Evolutionary conservation across 2,797 vertebrate genomes (phyloP), one percentile per base, ranked within the genome.

Genomic region (Myoxocephalus aenaeus): DNA sequence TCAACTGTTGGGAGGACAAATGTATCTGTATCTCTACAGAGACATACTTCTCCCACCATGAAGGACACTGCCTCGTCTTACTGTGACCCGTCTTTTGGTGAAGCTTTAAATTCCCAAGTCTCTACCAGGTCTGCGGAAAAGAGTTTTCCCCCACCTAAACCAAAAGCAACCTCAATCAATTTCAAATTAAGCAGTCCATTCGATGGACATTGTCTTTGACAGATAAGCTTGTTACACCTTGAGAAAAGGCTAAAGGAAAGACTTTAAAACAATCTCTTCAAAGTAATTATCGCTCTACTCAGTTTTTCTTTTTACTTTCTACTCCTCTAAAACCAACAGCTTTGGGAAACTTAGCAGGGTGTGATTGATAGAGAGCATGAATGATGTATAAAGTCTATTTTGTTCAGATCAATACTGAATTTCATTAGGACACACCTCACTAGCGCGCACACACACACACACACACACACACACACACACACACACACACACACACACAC

Each of bases 351-450:
- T 91, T 93, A 82, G 90, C 91, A 85, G 87, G 85, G 91, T 88
- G 89, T 94, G 95, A 93, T 94, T 94, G 96, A 96, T 92, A 94
- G 94, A 93, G 91, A 94, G 85, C 93, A 95, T 95, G 95, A 95
- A 96, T 96, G 95, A 96, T 96, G 95, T 95, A 96, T 96, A 94
- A 96, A 94, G 94, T 94, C 94, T 95, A 93, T 95, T 95, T 95
- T 95, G 89, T 90, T 81, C 83, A 69, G 90, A 94, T 96, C 96
- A 77, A 95, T 96, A 95, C 84, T 92, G 94, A 92, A 96, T 94
- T 94, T 95, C 91, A 94, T 95, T 96, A 93, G 76, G 78, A 82
- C 84, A 84, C 89, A 83, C 86, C 74, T 79, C 59, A 22, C 40
- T 64, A 70, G 38, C 2, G 11, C 74, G 29, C n/a, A 54, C 68